A percentile compares a stretch with the other conserved stretches of the same genome.
Evolutionary conservation across 2,888 invertebrate genomes (phyloP).

Genomic region (Orchesellides sinensis): DNA sequence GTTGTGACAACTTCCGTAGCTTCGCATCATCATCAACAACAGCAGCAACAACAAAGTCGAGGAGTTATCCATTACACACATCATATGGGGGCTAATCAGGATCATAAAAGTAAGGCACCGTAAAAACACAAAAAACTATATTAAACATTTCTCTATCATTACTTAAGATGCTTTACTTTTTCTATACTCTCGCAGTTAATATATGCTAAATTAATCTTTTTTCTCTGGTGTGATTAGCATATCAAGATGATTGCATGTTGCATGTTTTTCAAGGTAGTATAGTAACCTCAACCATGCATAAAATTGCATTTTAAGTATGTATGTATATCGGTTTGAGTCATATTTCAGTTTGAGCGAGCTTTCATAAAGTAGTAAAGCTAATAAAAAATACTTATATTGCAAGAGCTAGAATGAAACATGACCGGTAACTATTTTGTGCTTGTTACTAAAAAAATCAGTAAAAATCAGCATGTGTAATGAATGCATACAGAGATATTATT

Average conservation of each 20-base stretch:
- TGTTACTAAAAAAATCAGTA: constrained; percentile 6
- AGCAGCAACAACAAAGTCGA: constrained; percentile 62
- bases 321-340: neutral
- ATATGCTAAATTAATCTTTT: constrained; percentile 19
- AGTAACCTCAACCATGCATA: neutral
- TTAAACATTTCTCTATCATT: constrained; percentile 4
- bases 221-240: constrained; percentile 37
- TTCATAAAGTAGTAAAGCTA: neutral
- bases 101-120: constrained; percentile 70
- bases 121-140: constrained; percentile 5
- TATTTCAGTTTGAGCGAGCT: neutral
- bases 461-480: constrained; percentile 7
- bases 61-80: constrained; percentile 73
- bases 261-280: constrained; percentile 19
- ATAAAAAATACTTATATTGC: neutral
- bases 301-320: neutral
- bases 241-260: constrained; percentile 31
- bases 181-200: neutral
- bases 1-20: constrained; percentile 61
- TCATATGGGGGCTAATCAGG: constrained; percentile 71
- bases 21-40: constrained; percentile 48
- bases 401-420: constrained; percentile 17
- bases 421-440: neutral
- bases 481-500: constrained; percentile 13
- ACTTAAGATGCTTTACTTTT: neutral